These are phyloP conservation scores for Noctua fimbriata DNA, from an alignment of 2,888 invertebrate genomes.

Conservation along the genomic window DNA sequence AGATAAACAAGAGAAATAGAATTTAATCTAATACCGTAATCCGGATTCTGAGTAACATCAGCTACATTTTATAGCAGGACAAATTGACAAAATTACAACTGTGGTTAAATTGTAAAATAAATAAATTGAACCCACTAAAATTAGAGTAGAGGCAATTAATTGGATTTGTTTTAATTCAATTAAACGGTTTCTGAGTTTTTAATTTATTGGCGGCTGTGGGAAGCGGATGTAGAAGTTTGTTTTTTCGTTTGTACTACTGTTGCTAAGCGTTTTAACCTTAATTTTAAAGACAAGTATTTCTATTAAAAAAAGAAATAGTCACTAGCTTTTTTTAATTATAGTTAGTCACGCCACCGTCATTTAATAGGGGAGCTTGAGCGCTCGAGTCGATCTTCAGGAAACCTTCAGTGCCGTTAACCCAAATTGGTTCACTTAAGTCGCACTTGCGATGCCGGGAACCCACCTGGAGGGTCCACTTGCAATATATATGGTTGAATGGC, in stretches of 20 bases:
- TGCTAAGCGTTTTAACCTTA: not conserved
- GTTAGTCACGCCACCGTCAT: no score
- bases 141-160: constrained; percentile 59
- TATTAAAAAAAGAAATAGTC: no score
- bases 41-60: constrained; percentile 33
- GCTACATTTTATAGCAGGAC: constrained; percentile 58
- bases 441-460: no score
- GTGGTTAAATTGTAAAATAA: constrained; percentile 61
- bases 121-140: constrained; percentile 58
- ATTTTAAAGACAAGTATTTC: not conserved
- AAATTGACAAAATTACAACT: constrained; percentile 63
- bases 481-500: no score
- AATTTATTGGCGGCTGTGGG: constrained; percentile 49
- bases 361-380: no score
- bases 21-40: constrained; percentile 33
- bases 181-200: constrained; percentile 50
- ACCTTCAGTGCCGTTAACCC: no score
- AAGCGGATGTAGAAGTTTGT: constrained; percentile 48
- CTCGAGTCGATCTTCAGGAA: no score
- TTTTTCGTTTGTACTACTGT: constrained; percentile 27
- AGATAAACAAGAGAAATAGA: constrained; percentile 38
- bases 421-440: no score
- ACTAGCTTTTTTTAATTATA: no score
- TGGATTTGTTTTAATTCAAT: constrained; percentile 63
- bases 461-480: no score